Conservation (phyloP, 1,140 invertebrate genomes). For the Leptinotarsa undecemlineata region DNA sequence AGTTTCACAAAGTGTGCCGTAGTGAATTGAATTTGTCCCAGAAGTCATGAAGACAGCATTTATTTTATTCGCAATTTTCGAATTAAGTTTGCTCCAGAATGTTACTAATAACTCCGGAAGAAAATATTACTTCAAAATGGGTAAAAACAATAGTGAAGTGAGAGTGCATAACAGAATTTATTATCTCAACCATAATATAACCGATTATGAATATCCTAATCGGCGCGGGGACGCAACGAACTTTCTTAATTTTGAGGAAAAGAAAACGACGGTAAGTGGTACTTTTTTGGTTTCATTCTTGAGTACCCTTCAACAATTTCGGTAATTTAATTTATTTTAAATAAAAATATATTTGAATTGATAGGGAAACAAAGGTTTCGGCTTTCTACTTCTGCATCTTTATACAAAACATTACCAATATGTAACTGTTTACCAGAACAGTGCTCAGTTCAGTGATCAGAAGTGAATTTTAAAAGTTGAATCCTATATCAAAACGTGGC, state of each 20-base stretch:
- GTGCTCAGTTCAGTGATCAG: no score
- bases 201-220: constrained; percentile 28
- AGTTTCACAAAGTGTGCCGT: not conserved
- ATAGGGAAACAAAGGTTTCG: no score
- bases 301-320: not conserved
- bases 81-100: not conserved
- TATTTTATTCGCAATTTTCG: constrained; percentile 6
- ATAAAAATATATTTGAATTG: not conserved
- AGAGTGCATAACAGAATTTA: constrained; percentile 34
- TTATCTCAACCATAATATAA: constrained; percentile 38
- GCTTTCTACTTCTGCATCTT: no score
- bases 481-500: no score
- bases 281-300: not conserved
- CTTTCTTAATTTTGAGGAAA: constrained; percentile 20
- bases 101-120: constrained; percentile 28
- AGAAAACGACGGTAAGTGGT: constrained; percentile 2
- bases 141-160: constrained; percentile 35
- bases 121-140: constrained; percentile 37
- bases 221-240: constrained; percentile 16
- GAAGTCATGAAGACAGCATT: not conserved
- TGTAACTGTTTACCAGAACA: no score
- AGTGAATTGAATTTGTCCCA: not conserved
- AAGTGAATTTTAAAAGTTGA: no score
- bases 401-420: no score
- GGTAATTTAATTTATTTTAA: not conserved